Conservation (phyloP, 2,797 vertebrate species). For the Spondyliosoma cantharus region DNA sequence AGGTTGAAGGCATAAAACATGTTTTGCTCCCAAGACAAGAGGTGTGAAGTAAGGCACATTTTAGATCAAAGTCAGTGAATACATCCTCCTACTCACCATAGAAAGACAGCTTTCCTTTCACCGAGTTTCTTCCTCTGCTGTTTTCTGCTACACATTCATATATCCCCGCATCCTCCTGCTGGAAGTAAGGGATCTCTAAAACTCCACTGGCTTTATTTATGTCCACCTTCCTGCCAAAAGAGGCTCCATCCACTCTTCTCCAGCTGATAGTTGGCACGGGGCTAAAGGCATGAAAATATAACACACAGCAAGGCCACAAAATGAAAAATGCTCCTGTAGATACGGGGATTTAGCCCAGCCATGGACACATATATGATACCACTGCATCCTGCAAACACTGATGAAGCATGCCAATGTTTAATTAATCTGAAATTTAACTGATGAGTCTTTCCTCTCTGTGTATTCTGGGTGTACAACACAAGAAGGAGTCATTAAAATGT, state of each 20-base stretch:
- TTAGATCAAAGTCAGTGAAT: constrained; percentile 57
- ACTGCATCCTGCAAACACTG: constrained; percentile 14
- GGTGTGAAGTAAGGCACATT: constrained; percentile 25
- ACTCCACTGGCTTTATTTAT: constrained; percentile 89
- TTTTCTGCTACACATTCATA: constrained; percentile 97
- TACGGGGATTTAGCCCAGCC: not conserved
- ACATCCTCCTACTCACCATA: constrained; percentile 86
- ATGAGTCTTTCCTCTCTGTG: constrained; percentile 9
- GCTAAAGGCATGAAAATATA: constrained; percentile 71
- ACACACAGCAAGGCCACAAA: constrained; percentile 23
- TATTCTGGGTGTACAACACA: constrained; percentile 4
- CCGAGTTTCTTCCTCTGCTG: constrained; percentile 90
- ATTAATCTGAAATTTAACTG: constrained; percentile 15
- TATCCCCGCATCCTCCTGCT: constrained; percentile 91
- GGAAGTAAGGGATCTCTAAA: constrained; percentile 95
- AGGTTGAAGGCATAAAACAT: constrained; percentile 25
- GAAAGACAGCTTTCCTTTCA: constrained; percentile 92
- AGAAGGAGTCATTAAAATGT: constrained; percentile 33
- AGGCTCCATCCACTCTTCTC: constrained; percentile 89
- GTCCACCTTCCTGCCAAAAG: constrained; percentile 91
- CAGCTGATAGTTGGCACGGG: constrained; percentile 93
- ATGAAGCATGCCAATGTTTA: constrained; percentile 14
- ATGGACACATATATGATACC: not conserved
- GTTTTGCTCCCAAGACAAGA: constrained; percentile 36
- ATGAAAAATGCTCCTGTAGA: constrained; percentile 39